Evolutionary conservation across 2,888 invertebrate species (phyloP).

Genomic region (Peribatodes rhomboidaria): DNA sequence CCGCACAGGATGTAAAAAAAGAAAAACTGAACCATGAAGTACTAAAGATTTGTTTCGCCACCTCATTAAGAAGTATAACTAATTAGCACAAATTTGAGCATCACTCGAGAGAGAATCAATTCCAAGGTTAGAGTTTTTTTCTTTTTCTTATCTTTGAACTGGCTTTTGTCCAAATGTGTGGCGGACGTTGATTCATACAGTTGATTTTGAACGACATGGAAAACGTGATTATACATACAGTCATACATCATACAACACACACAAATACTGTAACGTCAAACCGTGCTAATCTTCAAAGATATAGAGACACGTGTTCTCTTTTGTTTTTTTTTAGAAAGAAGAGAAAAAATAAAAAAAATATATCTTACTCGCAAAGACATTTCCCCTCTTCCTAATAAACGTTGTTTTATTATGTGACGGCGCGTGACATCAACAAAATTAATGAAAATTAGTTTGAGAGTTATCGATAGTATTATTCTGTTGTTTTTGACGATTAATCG

Average conservation of each 20-base stretch:
- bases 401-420: too few relatives aligned
- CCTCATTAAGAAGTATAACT: conserved; percentile 43
- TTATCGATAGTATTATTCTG: too few relatives aligned
- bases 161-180: conserved; percentile 67
- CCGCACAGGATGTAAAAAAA: conserved; percentile 29
- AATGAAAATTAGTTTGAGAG: too few relatives aligned
- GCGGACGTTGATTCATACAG: conserved; percentile 68
- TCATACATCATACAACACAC: too few relatives aligned
- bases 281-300: conserved; percentile 2
- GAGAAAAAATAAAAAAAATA: background rate
- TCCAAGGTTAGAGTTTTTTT: conserved; percentile 54
- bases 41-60: conserved; percentile 41
- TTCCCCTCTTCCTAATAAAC: too few relatives aligned
- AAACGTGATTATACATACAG: conserved; percentile 14
- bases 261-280: background rate
- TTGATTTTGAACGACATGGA: conserved; percentile 45
- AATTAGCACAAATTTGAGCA: conserved; percentile 40
- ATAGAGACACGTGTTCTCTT: conserved; percentile 3
- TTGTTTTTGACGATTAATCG: too few relatives aligned
- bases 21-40: conserved; percentile 18
- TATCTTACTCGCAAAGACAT: too few relatives aligned
- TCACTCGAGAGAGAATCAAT: conserved; percentile 52
- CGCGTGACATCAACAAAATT: too few relatives aligned
- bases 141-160: conserved; percentile 58
- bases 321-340: too few relatives aligned